Evolutionary conservation across 2,888 invertebrate genomes (phyloP), one percentile per base, ranked within the genome.

Genomic region (Diarsia dahlii): DNA sequence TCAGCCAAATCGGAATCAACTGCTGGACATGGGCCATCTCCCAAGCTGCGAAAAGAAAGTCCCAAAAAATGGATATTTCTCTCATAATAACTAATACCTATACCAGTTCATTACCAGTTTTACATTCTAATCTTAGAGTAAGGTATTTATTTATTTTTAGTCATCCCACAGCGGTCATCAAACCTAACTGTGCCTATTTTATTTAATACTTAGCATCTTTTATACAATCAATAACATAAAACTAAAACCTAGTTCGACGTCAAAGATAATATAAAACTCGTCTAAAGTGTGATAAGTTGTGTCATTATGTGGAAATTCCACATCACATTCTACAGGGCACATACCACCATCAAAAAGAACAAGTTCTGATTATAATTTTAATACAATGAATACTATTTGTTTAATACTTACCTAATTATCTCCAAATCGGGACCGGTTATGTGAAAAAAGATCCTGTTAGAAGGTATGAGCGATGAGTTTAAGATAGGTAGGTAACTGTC

Each of bases 401-500:
- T 76, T 63, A 39, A 63, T 56, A 69, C 28, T 39, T 50, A 68
- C 34, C 39, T 60, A n/a, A n/a, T n/a, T n/a, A 71, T 69, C 66
- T 82, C 39, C 13, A 73, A 60, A 58, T 62, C 15, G 23, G 20
- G 52, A 84, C 84, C 86, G 80, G 84, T 84, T 84, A 66, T 72
- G 15, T 23, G 34, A 74, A 76, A 78, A 73, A 66, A 48, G 68
- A 84, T 84, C 71, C 81, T 76, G 70, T 81, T 80, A 67, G 45
- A 62, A 70, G 66, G 66, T 71, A 66, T 56, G 56, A 74, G 70
- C 52, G 39, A 71, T 71, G 9, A 45, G 23, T 10, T 54, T n/a
- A 48, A 56, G 56, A 56, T 56, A 23, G 10, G 50, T 56, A n/a
- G 45, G 34, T 76, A 28, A 15, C 39, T 28, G 23, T 67, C 46